Conservation (phyloP, 2,113 vertebrate genomes). For the Puntigrus tetrazona region DNA sequence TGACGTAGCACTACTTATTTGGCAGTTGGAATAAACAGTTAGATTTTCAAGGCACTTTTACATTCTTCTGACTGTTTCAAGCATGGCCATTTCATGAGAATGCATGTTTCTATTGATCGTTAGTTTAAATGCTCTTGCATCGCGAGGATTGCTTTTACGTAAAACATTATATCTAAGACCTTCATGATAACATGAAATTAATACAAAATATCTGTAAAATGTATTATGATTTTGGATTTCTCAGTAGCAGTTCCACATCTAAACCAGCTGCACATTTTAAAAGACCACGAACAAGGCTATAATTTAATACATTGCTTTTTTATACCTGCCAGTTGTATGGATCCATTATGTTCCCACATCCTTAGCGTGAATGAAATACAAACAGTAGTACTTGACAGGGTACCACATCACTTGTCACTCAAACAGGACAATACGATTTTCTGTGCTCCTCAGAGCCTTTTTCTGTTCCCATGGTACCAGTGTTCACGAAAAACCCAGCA, state of each 20-base stretch:
- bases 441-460: not conserved
- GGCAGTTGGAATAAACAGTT: not conserved
- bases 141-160: not conserved
- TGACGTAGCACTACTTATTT: not conserved
- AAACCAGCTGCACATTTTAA: not conserved
- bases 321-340: not conserved
- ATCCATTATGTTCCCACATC: not conserved
- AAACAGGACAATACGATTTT: conserved; percentile 4
- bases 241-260: not conserved
- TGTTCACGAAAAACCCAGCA: conserved; percentile 16
- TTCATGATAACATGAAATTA: not conserved
- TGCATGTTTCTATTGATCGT: not conserved
- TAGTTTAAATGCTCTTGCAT: not conserved
- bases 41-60: not conserved
- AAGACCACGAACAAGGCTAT: not conserved
- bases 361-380: not conserved
- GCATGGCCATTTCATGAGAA: not conserved
- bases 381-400: not conserved
- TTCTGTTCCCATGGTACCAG: not conserved
- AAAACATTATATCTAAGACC: not conserved
- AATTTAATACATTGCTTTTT: not conserved
- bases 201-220: not conserved
- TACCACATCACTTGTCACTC: not conserved
- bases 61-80: conserved; percentile 2
- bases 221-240: not conserved